Percentiles rank a stretch among this genome's conserved stretches.
phyloP scores from a whole-genome alignment of 2,113 vertebrate genomes.

The Eleginops maclovinus region DNA sequence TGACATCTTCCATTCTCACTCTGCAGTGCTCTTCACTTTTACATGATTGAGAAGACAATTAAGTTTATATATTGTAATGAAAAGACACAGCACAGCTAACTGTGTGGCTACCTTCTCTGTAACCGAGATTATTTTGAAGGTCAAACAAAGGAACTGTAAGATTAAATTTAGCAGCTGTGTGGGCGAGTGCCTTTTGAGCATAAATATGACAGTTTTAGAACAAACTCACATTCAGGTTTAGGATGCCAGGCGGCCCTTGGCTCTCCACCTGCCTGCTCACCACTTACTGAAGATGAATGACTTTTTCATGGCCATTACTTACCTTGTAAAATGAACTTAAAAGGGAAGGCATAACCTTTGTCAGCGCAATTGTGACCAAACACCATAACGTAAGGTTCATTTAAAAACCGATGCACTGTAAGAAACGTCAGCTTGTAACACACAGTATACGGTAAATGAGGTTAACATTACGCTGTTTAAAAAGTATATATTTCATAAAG shows the following conservation, averaged over 20 bases:
- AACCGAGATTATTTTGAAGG: slow-evolving; percentile 40
- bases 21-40: slow-evolving; percentile 1
- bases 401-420: slow-evolving; percentile 55
- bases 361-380: slow-evolving; percentile 64
- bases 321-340: slow-evolving; percentile 64
- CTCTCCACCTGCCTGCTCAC: slow-evolving; percentile 68
- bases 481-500: neutral
- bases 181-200: slow-evolving; percentile 60
- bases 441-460: too few species aligned
- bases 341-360: slow-evolving; percentile 52
- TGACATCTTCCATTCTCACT: neutral
- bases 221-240: slow-evolving; percentile 41
- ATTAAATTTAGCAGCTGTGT: slow-evolving; percentile 55
- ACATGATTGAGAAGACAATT: neutral
- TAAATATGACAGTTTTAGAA: slow-evolving; percentile 70
- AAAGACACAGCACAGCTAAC: slow-evolving; percentile 8
- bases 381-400: slow-evolving; percentile 51
- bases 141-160: slow-evolving; percentile 50
- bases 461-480: too few species aligned
- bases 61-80: slow-evolving; percentile 24
- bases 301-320: slow-evolving; percentile 65
- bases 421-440: slow-evolving; percentile 15
- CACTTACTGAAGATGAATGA: slow-evolving; percentile 72
- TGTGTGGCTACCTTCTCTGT: slow-evolving; percentile 8
- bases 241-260: slow-evolving; percentile 54